phyloP scores from a whole-genome alignment of 2,888 invertebrate species.

The Timema cristinae region DNA sequence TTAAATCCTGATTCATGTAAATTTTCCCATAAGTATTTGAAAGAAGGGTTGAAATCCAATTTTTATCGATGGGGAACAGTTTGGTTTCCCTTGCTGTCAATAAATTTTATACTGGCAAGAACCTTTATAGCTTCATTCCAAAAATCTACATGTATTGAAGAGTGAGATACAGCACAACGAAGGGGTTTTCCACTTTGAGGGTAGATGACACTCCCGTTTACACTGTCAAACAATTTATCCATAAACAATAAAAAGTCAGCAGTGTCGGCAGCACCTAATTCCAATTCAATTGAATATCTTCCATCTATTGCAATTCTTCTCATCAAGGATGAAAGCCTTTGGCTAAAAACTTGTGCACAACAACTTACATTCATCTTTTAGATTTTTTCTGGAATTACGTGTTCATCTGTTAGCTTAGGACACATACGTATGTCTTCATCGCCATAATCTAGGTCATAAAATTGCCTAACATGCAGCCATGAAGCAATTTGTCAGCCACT shows the following conservation, averaged over 20 bases:
- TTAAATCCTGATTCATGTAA: background rate
- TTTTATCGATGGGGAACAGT: background rate
- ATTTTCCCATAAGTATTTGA: constrained; percentile 1
- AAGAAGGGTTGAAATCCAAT: background rate
- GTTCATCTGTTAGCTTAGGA: constrained; percentile 16
- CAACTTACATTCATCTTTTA: constrained; percentile 6
- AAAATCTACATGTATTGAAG: constrained; percentile 8
- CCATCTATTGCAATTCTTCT: background rate
- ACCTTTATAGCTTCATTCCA: constrained; percentile 16
- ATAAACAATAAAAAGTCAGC: background rate
- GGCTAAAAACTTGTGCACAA: constrained; percentile 14
- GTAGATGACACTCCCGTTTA: background rate
- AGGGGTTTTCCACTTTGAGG: constrained; percentile 8
- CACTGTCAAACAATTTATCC: background rate
- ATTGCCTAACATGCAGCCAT: constrained; percentile 18
- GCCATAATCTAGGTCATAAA: constrained; percentile 15
- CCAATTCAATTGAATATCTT: background rate
- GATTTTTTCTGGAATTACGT: constrained; percentile 15
- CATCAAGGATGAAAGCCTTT: constrained; percentile 14
- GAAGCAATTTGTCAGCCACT: constrained; percentile 12
- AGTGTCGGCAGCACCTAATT: background rate
- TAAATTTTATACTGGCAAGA: constrained; percentile 15
- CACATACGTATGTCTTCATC: constrained; percentile 14
- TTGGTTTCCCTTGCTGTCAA: background rate
- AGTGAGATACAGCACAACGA: background rate